phyloP scores from a whole-genome alignment of 2,797 vertebrate genomes.

The Crax fasciolata region DNA sequence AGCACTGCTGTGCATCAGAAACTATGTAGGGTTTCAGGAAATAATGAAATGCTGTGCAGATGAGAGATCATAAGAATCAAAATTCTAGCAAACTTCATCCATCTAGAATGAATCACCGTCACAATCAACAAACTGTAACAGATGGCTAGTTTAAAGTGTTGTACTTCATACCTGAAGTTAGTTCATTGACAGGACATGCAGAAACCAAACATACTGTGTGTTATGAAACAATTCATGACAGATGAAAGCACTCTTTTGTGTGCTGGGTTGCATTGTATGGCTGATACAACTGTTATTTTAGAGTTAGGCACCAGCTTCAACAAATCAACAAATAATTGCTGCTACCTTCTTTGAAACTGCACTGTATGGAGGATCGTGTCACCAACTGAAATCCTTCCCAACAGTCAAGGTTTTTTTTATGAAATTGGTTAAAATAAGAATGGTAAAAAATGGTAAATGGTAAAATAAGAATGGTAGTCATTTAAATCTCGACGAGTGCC shows the following conservation, averaged over 20 bases:
- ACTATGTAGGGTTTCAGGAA: not conserved
- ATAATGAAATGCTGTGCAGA: not conserved
- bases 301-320: conserved; percentile 33
- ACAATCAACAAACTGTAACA: conserved; percentile 21
- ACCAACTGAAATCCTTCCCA: conserved; percentile 26
- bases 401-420: conserved; percentile 10
- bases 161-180: conserved; percentile 66
- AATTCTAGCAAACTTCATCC: not conserved
- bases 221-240: conserved; percentile 46
- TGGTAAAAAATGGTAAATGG: no score
- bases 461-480: not conserved
- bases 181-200: conserved; percentile 46
- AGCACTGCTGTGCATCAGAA: not conserved
- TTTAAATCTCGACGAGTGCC: not conserved
- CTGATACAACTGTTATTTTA: conserved; percentile 11
- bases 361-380: conserved; percentile 8
- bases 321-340: conserved; percentile 7
- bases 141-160: conserved; percentile 67
- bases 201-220: conserved; percentile 40
- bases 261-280: conserved; percentile 13
- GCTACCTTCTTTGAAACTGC: not conserved
- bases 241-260: conserved; percentile 46
- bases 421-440: not conserved
- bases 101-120: conserved; percentile 7
- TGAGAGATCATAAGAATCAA: not conserved